These are phyloP conservation scores for Coelinius sp. DNA, from an alignment of 2,888 invertebrate species.

Conservation along the genomic window DNA sequence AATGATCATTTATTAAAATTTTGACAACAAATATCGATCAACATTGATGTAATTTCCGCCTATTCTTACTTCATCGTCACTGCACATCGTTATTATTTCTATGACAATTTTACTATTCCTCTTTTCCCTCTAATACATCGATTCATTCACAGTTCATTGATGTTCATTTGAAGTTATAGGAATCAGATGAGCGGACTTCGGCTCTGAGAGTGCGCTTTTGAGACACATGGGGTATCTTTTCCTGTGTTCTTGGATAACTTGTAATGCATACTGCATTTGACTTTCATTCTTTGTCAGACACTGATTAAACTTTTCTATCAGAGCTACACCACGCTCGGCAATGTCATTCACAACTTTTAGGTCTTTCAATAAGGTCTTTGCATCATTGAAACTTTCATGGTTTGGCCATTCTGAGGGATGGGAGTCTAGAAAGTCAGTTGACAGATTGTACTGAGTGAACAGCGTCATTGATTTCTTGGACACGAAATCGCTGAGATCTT, in stretches of 20 bases:
- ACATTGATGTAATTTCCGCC: no score
- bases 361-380: neutral
- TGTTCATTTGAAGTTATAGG: no score
- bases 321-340: constrained; percentile 31
- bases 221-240: neutral
- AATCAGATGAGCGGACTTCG: no score
- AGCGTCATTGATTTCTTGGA: neutral
- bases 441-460: constrained; percentile 20
- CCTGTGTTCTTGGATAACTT: constrained; percentile 67
- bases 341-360: constrained; percentile 31
- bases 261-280: constrained; percentile 49
- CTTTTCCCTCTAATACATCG: no score
- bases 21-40: no score
- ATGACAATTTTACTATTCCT: no score
- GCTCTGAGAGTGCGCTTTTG: neutral
- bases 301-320: constrained; percentile 47
- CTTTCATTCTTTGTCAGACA: constrained; percentile 49
- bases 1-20: no score
- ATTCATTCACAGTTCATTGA: no score
- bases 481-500: constrained; percentile 8
- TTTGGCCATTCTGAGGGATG: constrained; percentile 18
- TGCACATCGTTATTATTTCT: no score
- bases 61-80: no score
- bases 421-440: constrained; percentile 19
- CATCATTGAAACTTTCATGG: neutral